These are phyloP conservation scores for Diorhabda carinulata DNA, from an alignment of 1,140 invertebrate genomes.

Conservation along the genomic window DNA sequence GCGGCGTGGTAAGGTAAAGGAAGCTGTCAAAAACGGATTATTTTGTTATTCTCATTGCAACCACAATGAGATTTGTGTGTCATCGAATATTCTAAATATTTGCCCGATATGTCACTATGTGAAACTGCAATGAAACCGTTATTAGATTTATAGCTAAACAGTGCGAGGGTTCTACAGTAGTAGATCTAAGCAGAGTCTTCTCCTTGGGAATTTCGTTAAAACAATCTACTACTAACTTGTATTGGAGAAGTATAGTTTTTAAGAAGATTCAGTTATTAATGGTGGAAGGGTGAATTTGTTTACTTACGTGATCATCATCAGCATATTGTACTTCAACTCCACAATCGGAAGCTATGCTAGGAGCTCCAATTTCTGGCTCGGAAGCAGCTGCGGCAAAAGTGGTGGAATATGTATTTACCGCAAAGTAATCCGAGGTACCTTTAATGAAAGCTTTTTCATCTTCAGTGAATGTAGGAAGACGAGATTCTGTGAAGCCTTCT, in stretches of 20 bases:
- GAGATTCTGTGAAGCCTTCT: constrained; percentile 55
- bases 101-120: too few species aligned
- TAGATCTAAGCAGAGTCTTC: too few species aligned
- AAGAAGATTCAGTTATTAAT: not conserved
- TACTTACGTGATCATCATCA: constrained; percentile 9
- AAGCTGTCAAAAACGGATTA: too few species aligned
- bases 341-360: constrained; percentile 33
- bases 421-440: constrained; percentile 59
- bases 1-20: too few species aligned
- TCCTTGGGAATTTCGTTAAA: not conserved
- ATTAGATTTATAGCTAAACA: too few species aligned
- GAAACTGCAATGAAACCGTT: too few species aligned
- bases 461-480: constrained; percentile 57
- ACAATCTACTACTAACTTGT: not conserved
- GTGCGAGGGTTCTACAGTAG: too few species aligned
- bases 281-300: not conserved
- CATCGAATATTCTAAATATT: too few species aligned
- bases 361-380: constrained; percentile 39
- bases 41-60: too few species aligned
- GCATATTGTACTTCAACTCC: not conserved
- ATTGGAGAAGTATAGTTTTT: not conserved
- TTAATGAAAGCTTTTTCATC: constrained; percentile 56
- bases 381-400: constrained; percentile 47
- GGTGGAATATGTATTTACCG: constrained; percentile 57
- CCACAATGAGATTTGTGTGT: too few species aligned